A percentile compares a stretch with the other conserved stretches of the same genome.
phyloP scores from a whole-genome alignment of 2,888 invertebrate species.

The Maniola hyperantus region DNA sequence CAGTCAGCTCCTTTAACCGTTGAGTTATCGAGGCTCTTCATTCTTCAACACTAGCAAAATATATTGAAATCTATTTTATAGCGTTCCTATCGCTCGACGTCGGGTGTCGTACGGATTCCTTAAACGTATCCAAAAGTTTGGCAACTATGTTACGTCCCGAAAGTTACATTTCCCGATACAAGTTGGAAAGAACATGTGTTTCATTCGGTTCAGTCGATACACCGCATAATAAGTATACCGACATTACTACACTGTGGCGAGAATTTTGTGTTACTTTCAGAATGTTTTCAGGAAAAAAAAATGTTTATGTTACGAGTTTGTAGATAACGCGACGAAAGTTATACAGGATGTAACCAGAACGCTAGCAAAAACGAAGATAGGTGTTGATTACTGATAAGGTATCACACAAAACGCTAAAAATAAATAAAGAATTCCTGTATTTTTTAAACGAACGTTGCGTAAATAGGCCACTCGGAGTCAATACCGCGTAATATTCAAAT shows the following conservation, averaged over 20 bases:
- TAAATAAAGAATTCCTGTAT: too few species aligned
- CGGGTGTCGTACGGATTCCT: slow-evolving; percentile 15
- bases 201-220: slow-evolving; percentile 24
- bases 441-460: too few species aligned
- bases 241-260: background rate
- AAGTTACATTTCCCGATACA: slow-evolving; percentile 33
- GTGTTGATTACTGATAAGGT: too few species aligned
- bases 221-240: slow-evolving; percentile 6
- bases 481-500: too few species aligned
- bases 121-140: slow-evolving; percentile 26
- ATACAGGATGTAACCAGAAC: too few species aligned
- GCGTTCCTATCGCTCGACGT: background rate
- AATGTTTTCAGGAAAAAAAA: slow-evolving; percentile 1
- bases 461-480: too few species aligned
- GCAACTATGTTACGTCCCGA: slow-evolving; percentile 30
- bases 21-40: too few species aligned
- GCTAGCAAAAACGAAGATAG: background rate
- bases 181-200: slow-evolving; percentile 25
- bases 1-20: too few species aligned
- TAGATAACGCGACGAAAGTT: background rate
- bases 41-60: too few species aligned
- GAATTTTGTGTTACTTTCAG: slow-evolving; percentile 6
- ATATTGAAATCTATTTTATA: too few species aligned
- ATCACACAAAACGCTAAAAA: too few species aligned
- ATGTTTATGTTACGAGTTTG: slow-evolving; percentile 7